Evolutionary conservation across 1,140 invertebrate species (phyloP).

Genomic region (Habropoda laboriosa): DNA sequence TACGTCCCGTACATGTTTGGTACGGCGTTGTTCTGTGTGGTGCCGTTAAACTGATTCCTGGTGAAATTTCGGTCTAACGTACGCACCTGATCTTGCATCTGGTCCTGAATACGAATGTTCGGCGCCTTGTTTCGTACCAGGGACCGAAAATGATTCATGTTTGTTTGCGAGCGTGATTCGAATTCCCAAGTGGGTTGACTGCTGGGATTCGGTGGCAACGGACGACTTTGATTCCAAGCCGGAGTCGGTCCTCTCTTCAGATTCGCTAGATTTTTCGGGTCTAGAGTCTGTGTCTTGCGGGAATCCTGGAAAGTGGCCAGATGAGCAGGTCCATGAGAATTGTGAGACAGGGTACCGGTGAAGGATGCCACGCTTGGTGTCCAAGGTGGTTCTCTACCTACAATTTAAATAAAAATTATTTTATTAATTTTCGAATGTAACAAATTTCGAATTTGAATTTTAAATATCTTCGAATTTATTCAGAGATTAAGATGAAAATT

Average conservation of each 20-base stretch:
- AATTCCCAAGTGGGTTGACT: slow-evolving; percentile 78
- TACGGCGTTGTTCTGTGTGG: slow-evolving; percentile 74
- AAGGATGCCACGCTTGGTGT: slow-evolving; percentile 80
- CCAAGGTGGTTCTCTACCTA: slow-evolving; percentile 81
- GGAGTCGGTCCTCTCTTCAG: slow-evolving; percentile 77
- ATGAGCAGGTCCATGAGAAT: slow-evolving; percentile 78
- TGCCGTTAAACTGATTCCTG: slow-evolving; percentile 76
- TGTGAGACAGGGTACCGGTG: slow-evolving; percentile 78
- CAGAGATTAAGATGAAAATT: slow-evolving; percentile 24
- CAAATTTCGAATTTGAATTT: neutral
- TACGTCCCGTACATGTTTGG: slow-evolving; percentile 82
- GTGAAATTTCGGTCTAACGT: slow-evolving; percentile 80
- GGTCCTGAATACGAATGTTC: slow-evolving; percentile 77
- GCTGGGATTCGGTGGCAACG: slow-evolving; percentile 75
- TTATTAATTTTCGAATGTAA: no score
- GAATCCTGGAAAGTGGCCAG: slow-evolving; percentile 80
- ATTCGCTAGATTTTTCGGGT: slow-evolving; percentile 79
- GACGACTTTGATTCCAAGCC: slow-evolving; percentile 79
- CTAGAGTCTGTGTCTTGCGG: slow-evolving; percentile 79
- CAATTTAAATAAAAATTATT: neutral
- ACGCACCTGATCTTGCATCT: slow-evolving; percentile 79
- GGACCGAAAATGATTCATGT: slow-evolving; percentile 81
- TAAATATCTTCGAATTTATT: no score
- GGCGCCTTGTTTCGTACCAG: slow-evolving; percentile 78
- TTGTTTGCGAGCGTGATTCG: slow-evolving; percentile 79